Conservation (phyloP, 2,797 vertebrate genomes). For the Chaetophractus vellerosus region DNA sequence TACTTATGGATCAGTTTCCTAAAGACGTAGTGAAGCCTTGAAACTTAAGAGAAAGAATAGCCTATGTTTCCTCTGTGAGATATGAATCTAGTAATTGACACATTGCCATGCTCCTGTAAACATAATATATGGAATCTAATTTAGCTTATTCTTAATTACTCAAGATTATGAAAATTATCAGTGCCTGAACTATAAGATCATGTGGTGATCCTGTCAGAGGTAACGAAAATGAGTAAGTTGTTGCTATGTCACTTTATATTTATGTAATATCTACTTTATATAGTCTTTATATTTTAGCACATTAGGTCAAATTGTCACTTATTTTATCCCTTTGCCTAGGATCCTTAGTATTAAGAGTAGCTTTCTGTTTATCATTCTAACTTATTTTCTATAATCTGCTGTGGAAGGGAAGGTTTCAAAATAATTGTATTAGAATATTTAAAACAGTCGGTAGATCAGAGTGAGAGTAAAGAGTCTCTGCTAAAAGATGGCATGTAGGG, state of each 20-base stretch:
- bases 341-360: background rate
- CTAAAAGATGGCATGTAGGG: background rate
- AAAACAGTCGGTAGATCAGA: background rate
- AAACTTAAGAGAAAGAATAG: background rate
- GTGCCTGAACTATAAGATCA: background rate
- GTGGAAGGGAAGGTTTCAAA: background rate
- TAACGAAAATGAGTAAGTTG: background rate
- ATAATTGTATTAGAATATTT: background rate
- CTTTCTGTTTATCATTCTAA: background rate
- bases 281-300: background rate
- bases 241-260: too few species aligned
- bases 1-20: background rate
- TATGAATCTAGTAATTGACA: slow-evolving; percentile 28
- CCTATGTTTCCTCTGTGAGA: background rate
- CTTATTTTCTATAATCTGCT: background rate
- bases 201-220: background rate
- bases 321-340: background rate
- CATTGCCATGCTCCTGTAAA: background rate
- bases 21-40: background rate
- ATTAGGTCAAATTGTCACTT: background rate
- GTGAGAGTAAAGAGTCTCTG: background rate
- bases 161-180: background rate
- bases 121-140: slow-evolving; percentile 9
- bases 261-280: background rate
- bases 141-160: slow-evolving; percentile 43